phyloP scores from a whole-genome alignment of 2,113 vertebrate species.

The Gavia stellata region DNA sequence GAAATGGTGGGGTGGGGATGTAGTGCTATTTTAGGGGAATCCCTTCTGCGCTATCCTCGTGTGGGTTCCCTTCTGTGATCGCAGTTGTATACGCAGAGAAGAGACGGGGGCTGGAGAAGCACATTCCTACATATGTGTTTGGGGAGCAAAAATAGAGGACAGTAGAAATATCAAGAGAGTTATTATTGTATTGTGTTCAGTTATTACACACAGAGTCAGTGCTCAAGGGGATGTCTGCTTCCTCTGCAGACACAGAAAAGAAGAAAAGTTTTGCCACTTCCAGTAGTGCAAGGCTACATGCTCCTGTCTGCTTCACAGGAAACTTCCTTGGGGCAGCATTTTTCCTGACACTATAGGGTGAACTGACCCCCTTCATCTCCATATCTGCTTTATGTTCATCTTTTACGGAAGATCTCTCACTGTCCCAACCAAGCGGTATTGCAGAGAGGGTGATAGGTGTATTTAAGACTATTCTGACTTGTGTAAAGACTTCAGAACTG shows the following conservation, averaged over 20 bases:
- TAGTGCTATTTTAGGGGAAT: slow-evolving; percentile 37
- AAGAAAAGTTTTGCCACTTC: neutral
- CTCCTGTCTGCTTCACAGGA: neutral
- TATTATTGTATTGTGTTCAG: neutral
- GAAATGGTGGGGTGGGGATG: neutral
- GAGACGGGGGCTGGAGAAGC: neutral
- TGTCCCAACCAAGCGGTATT: neutral
- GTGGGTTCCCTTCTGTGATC: neutral
- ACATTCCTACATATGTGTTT: neutral
- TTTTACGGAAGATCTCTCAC: neutral
- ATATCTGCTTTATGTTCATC: neutral
- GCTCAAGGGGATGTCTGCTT: neutral
- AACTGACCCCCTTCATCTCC: neutral
- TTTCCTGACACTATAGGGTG: neutral
- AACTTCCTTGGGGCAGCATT: neutral
- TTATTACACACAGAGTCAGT: neutral
- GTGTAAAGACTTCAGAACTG: neutral
- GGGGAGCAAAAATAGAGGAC: neutral
- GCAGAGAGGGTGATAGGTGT: neutral
- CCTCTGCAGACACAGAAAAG: neutral
- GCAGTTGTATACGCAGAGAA: neutral
- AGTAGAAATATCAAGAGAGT: neutral
- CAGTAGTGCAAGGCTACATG: accelerated
- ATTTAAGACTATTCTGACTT: neutral
- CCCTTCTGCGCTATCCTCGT: neutral